These are phyloP conservation scores for Tautogolabrus adspersus DNA, from an alignment of 2,113 vertebrate species.

Conservation along the genomic window DNA sequence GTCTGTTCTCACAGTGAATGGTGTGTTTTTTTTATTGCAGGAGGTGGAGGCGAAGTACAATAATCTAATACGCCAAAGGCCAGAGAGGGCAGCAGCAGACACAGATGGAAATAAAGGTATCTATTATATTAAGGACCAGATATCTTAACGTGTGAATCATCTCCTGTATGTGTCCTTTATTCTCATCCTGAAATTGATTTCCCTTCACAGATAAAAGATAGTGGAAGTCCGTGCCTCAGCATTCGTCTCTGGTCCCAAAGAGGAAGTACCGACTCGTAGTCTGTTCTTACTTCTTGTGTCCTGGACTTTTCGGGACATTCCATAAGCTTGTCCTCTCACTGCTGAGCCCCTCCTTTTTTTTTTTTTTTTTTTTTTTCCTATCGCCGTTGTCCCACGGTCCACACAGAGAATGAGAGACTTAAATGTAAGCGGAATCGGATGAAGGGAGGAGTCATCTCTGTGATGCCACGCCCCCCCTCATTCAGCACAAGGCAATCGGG, in stretches of 20 bases:
- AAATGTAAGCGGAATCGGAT: constrained; percentile 58
- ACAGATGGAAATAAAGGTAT: constrained; percentile 90
- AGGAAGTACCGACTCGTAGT: constrained; percentile 58
- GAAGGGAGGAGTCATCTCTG: constrained; percentile 60
- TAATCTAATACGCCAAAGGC: constrained; percentile 88
- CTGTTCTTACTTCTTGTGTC: constrained; percentile 66
- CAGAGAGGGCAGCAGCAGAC: constrained; percentile 85
- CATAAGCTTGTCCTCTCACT: constrained; percentile 80
- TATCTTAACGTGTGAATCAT: background rate
- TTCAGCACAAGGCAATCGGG: constrained; percentile 83
- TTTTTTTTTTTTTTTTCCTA: constrained; percentile 4
- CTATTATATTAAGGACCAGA: background rate
- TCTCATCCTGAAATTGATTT: constrained; percentile 8
- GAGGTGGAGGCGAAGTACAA: constrained; percentile 93
- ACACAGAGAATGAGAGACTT: constrained; percentile 69
- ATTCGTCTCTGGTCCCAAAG: constrained; percentile 62
- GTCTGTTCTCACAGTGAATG: background rate
- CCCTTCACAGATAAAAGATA: constrained; percentile 82
- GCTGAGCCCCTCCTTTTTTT: constrained; percentile 62
- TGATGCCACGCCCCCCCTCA: constrained; percentile 50
- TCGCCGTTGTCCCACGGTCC: constrained; percentile 35
- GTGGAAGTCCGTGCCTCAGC: constrained; percentile 50
- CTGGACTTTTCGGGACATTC: constrained; percentile 75
- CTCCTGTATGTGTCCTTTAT: background rate
- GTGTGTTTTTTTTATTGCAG: constrained; percentile 74